Percentiles rank a stretch among this genome's conserved stretches.
Conservation (phyloP, 2,113 vertebrate genomes). For the Etheostoma spectabile region DNA sequence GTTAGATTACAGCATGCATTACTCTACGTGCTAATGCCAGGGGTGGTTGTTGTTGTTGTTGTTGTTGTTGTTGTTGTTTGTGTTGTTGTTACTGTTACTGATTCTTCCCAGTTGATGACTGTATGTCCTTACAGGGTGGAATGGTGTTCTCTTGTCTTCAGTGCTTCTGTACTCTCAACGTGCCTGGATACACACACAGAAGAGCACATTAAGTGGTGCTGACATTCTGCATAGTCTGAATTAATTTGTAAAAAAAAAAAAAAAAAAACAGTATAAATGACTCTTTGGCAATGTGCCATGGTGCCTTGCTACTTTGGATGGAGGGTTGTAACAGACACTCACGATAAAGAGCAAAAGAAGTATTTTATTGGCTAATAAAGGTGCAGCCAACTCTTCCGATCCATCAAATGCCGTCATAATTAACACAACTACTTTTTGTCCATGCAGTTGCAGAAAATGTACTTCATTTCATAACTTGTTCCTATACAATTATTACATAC, state of each 20-base stretch:
- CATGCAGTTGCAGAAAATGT: constrained; percentile 3
- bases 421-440: constrained; percentile 7
- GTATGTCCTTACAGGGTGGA: constrained; percentile 71
- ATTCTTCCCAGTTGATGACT: constrained; percentile 73
- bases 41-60: constrained; percentile 58
- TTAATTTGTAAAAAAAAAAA: background rate
- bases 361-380: constrained; percentile 32
- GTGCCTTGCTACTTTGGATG: constrained; percentile 20
- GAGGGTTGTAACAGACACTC: constrained; percentile 10
- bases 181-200: constrained; percentile 65
- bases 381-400: constrained; percentile 5
- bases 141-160: constrained; percentile 70
- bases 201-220: constrained; percentile 16
- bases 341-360: constrained; percentile 24
- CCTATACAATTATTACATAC: background rate
- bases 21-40: constrained; percentile 83
- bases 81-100: constrained; percentile 62
- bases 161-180: constrained; percentile 81
- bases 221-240: constrained; percentile 3
- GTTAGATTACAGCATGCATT: constrained; percentile 85
- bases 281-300: constrained; percentile 11
- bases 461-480: constrained; percentile 6
- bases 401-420: constrained; percentile 20
- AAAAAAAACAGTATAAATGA: background rate
- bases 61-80: constrained; percentile 62